Base-by-base conservation (phyloP, 2,888 invertebrate genomes). In the Mythimna albipuncta region DNA sequence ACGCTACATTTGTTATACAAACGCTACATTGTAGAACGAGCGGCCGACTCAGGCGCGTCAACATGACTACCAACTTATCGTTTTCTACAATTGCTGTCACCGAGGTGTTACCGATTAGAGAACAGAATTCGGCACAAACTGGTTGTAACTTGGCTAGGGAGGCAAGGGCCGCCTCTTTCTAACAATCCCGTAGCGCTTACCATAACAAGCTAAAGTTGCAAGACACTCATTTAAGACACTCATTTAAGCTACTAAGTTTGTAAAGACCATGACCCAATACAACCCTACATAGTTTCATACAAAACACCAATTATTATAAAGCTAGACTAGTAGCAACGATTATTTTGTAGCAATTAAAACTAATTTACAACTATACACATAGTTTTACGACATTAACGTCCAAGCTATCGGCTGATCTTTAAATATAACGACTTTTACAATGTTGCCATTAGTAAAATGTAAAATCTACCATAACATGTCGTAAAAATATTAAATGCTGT, bases 371-470 rank as follows among this genome's bases (percentile, higher is more conserved):
- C 75, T 68, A 47, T 35, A 65, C 50, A 54, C 65, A 55, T 64
- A 63, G 26, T 69, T 76, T 76, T 69, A 77, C 68, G 86, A 81
- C 85, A 75, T 84, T 81, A 59, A 85, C 63, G 68, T 62, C 35
- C 57, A 55, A 55, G 19, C 35, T 58, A 77, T 81, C 65, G 32
- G 65, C 47, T 73, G 67, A 73, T 79, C 67, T 82, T 81, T 80
- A 52, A 81, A 69, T 67, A 68, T 68, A 73, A 74, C 61, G 69
- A 71, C 71, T 19, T n/a, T 59, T 72, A 83, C 83, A 82, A 74
- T 82, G 85, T 83, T 85, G 82, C 82, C 65, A 81, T 81, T 72
- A 77, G 62, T 65, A 71, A 79, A 71, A 81, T 64, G 62, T 65
- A 71, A 79, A 71, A 81, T 64, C n/a, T 76, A 66, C 59, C 55